Percentiles rank a stretch among this genome's conserved stretches.
Conservation (phyloP, 2,113 vertebrate genomes). For the Platichthys flesus region DNA sequence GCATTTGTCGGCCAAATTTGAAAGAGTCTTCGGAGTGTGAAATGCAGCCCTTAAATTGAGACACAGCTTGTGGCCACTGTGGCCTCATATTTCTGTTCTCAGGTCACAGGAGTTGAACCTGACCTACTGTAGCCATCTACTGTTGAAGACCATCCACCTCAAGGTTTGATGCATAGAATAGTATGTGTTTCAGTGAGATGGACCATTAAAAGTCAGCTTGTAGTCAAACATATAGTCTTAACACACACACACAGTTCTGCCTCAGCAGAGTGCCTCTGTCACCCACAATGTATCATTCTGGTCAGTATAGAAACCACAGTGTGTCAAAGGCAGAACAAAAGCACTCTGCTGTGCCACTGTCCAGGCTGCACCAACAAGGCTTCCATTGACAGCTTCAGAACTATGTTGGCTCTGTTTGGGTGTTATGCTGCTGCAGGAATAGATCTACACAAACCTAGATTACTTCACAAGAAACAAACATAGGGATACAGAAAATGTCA, state of each 20-base stretch:
- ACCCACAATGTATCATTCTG: constrained; percentile 53
- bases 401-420: constrained; percentile 10
- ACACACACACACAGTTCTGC: constrained; percentile 30
- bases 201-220: constrained; percentile 20
- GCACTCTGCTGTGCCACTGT: constrained; percentile 64
- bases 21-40: too few relatives aligned
- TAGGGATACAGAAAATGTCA: background rate
- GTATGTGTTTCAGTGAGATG: constrained; percentile 6
- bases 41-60: too few relatives aligned
- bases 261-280: constrained; percentile 36
- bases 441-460: background rate
- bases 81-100: too few relatives aligned
- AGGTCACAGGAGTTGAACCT: too few relatives aligned
- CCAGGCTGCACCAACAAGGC: constrained; percentile 50
- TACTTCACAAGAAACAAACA: constrained; percentile 5
- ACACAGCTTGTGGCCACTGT: too few relatives aligned
- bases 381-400: constrained; percentile 44
- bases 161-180: background rate
- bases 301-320: constrained; percentile 55
- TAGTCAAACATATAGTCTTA: constrained; percentile 18
- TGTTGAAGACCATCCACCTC: too few relatives aligned
- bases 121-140: too few relatives aligned
- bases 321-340: constrained; percentile 65
- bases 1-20: too few relatives aligned
- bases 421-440: constrained; percentile 13